These are phyloP conservation scores for Passer domesticus DNA, from an alignment of 2,113 vertebrate genomes.

Conservation along the genomic window DNA sequence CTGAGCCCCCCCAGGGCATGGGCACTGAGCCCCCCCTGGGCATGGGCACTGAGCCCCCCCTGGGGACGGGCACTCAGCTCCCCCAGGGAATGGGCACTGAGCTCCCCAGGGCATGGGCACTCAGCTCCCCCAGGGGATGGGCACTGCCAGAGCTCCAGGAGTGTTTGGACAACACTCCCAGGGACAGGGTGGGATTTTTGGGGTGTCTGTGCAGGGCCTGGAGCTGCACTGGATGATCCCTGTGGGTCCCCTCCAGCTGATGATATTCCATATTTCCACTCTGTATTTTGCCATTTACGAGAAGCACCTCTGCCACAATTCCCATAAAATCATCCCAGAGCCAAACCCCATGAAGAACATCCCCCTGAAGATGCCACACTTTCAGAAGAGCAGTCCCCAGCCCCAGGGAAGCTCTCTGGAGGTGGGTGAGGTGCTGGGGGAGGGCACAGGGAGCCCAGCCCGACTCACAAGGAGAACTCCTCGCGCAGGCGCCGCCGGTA, in stretches of 20 bases:
- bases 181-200: background rate
- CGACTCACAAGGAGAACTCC: constrained; percentile 92
- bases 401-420: background rate
- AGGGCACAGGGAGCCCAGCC: background rate
- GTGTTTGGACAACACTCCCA: fast-evolving
- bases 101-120: background rate
- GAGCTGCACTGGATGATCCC: background rate
- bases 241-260: background rate
- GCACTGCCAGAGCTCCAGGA: background rate
- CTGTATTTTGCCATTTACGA: background rate
- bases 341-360: fast-evolving
- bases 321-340: background rate
- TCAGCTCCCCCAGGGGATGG: no score
- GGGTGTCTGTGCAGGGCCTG: background rate
- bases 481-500: constrained; percentile 92
- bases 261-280: background rate
- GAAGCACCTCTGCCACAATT: background rate
- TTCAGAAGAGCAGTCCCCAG: background rate
- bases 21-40: no score
- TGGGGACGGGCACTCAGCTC: no score
- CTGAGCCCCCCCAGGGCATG: no score
- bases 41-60: no score
- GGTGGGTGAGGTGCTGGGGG: background rate
- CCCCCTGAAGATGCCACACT: fast-evolving
- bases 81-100: background rate